phyloP scores from a whole-genome alignment of 2,888 invertebrate species.

The Drosophila nr. medialis region DNA sequence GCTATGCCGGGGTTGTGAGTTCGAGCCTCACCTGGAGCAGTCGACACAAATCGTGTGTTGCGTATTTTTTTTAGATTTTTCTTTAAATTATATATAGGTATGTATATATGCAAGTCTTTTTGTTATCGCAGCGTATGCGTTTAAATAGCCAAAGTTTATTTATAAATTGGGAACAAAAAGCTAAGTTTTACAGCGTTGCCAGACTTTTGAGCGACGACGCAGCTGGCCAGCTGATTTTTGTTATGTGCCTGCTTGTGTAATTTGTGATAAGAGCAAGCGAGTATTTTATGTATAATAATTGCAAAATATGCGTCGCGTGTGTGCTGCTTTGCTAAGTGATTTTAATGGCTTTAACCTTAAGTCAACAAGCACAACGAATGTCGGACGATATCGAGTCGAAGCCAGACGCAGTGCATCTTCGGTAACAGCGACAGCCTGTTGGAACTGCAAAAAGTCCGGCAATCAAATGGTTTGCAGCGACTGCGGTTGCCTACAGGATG shows the following conservation, averaged over 20 bases:
- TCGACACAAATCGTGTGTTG: conserved; percentile 7
- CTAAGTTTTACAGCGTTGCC: conserved; percentile 36
- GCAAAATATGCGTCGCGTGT: conserved; percentile 44
- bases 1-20: conserved; percentile 99
- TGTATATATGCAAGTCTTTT: too few relatives aligned
- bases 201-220: conserved; percentile 6
- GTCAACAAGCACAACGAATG: not conserved
- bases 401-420: conserved; percentile 11
- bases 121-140: not conserved
- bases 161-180: not conserved
- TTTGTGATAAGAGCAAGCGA: conserved; percentile 27
- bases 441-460: conserved; percentile 67
- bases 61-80: conserved; percentile 21
- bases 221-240: conserved; percentile 51
- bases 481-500: conserved; percentile 82
- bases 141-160: not conserved
- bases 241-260: conserved; percentile 55
- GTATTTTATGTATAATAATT: not conserved
- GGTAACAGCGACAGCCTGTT: conserved; percentile 36
- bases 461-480: conserved; percentile 78
- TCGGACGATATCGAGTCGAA: not conserved
- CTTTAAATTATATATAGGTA: not conserved
- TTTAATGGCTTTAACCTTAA: conserved; percentile 2
- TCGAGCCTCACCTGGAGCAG: conserved; percentile 99
- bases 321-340: conserved; percentile 20